phyloP scores from a whole-genome alignment of 2,113 vertebrate genomes.

The Diadophis punctatus region DNA sequence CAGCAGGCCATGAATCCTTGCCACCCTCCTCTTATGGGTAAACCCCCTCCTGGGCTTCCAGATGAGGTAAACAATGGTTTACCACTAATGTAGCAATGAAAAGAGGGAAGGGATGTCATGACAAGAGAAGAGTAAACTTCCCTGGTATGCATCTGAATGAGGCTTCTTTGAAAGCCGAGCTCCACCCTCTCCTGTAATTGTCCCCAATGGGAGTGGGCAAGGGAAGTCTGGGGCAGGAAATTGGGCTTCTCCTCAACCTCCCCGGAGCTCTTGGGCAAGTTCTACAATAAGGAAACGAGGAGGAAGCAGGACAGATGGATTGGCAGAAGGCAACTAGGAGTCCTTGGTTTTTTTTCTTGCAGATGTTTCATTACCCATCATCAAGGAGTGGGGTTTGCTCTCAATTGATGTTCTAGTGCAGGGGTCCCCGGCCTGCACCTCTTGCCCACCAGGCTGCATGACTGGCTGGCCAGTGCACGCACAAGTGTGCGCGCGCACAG shows the following conservation, averaged over 20 bases:
- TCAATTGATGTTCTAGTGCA: background rate
- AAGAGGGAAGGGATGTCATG: background rate
- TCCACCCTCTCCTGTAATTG: background rate
- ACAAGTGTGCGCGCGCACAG: too few relatives aligned
- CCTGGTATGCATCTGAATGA: background rate
- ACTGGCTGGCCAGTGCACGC: too few relatives aligned
- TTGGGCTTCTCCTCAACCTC: background rate
- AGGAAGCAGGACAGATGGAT: background rate
- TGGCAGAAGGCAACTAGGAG: background rate
- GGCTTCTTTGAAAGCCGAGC: background rate
- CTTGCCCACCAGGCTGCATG: too few relatives aligned
- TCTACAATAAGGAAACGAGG: background rate
- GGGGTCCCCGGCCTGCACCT: too few relatives aligned
- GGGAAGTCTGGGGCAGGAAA: background rate
- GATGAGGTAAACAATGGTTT: background rate
- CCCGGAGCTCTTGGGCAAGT: too few relatives aligned
- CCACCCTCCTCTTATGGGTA: background rate
- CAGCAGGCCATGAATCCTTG: background rate
- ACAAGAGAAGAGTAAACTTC: background rate
- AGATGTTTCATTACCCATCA: too few relatives aligned
- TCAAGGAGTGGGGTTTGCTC: too few relatives aligned
- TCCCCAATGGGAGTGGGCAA: background rate
- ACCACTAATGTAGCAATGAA: background rate
- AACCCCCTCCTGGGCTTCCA: background rate
- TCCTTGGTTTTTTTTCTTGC: too few relatives aligned